Conservation (phyloP, 2,888 invertebrate genomes). For the Tipula unca region DNA sequence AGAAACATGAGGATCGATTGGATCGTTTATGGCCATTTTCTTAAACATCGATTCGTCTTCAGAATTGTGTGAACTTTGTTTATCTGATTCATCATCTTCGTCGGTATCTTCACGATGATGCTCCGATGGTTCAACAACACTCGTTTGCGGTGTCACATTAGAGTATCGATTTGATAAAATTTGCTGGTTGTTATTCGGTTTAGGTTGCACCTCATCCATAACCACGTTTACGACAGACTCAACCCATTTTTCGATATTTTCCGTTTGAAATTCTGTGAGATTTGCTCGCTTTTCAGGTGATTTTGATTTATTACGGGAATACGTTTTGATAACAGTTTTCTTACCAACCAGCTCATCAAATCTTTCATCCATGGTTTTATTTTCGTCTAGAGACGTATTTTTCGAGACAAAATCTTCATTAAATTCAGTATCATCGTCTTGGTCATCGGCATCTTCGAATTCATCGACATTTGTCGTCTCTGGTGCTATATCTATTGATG, state of each 20-base stretch:
- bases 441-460: not conserved
- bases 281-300: constrained; percentile 15
- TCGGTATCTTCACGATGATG: not conserved
- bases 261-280: not conserved
- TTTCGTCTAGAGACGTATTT: not conserved
- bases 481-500: not conserved
- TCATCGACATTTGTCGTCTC: not conserved
- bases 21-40: not conserved
- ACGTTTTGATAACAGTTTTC: constrained; percentile 26
- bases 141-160: not conserved
- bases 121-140: not conserved
- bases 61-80: not conserved
- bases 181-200: not conserved
- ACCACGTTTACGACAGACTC: not conserved
- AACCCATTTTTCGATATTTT: constrained; percentile 15
- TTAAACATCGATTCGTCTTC: not conserved
- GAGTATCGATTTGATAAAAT: constrained; percentile 14
- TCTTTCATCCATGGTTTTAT: constrained; percentile 28
- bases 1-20: not conserved
- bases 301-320: constrained; percentile 24
- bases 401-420: not conserved
- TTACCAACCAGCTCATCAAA: constrained; percentile 31
- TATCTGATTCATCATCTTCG: not conserved
- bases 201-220: not conserved
- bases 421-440: not conserved